These are phyloP conservation scores for Perdita meconis DNA, from an alignment of 2,888 invertebrate species.

Conservation along the genomic window DNA sequence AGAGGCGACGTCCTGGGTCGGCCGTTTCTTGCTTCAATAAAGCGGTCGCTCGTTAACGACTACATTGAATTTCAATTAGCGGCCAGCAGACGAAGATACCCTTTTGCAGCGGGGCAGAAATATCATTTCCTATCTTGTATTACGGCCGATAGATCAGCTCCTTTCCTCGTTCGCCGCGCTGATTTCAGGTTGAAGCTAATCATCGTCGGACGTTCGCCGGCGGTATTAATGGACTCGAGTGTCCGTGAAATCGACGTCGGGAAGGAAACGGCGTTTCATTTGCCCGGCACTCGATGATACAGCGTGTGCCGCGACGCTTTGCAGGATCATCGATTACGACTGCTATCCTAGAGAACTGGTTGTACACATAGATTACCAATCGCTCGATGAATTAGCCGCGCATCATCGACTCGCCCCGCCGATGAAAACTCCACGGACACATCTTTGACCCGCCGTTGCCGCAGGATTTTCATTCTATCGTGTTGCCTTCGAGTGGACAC, in stretches of 20 bases:
- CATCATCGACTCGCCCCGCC: constrained; percentile 32
- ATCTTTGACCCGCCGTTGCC: not conserved
- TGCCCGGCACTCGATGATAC: constrained; percentile 39
- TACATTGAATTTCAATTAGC: constrained; percentile 4
- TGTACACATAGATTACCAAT: constrained; percentile 27
- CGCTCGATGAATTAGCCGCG: constrained; percentile 60
- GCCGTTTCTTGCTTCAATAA: not conserved
- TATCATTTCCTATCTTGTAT: constrained; percentile 3
- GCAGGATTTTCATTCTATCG: not conserved
- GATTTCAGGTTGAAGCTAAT: constrained; percentile 28
- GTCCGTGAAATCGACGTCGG: constrained; percentile 48
- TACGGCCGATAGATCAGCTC: constrained; percentile 6
- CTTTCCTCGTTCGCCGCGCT: constrained; percentile 12
- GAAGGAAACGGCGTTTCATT: constrained; percentile 46
- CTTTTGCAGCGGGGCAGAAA: not conserved
- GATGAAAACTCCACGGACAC: not conserved
- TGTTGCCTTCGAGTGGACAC: not conserved
- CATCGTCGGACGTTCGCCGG: constrained; percentile 19
- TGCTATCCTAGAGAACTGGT: constrained; percentile 69
- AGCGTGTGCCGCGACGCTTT: constrained; percentile 45
- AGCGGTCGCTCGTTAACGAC: constrained; percentile 1
- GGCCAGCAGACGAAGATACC: not conserved
- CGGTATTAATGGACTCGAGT: constrained; percentile 50
- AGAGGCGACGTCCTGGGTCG: not conserved
- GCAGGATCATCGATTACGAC: constrained; percentile 57